A percentile compares a stretch with the other conserved stretches of the same genome.
phyloP scores from a whole-genome alignment of 2,797 vertebrate species.

The Pelobates cultripes region DNA sequence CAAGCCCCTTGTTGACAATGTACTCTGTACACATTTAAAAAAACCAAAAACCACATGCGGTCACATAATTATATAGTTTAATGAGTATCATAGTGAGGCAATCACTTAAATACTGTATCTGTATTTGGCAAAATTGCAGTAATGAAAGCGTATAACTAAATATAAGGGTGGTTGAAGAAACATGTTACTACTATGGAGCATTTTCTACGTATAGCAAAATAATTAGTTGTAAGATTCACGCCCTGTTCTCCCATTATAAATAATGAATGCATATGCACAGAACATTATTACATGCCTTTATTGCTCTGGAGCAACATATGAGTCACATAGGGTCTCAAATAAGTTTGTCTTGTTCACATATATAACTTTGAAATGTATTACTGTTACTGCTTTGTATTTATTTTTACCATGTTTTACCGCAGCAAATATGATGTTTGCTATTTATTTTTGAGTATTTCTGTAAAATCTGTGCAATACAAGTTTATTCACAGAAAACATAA shows the following conservation, averaged over 20 bases:
- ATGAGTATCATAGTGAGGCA: neutral
- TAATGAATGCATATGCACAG: conserved; percentile 26
- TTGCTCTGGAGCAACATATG: neutral
- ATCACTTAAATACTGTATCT: neutral
- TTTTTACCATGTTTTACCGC: too few relatives aligned
- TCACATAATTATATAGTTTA: neutral
- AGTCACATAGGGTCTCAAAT: neutral
- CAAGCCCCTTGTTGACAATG: neutral
- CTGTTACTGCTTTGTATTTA: too few relatives aligned
- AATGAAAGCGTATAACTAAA: neutral
- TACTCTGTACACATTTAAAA: neutral
- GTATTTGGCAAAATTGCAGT: neutral
- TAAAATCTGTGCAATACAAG: too few relatives aligned
- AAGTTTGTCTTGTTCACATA: neutral
- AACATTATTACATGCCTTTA: neutral
- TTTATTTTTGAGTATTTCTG: too few relatives aligned
- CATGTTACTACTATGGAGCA: neutral
- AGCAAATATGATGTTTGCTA: too few relatives aligned
- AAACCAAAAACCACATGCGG: neutral
- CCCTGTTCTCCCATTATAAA: conserved; percentile 37
- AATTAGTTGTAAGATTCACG: conserved; percentile 24
- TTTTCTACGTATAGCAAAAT: conserved; percentile 15
- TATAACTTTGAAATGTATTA: too few relatives aligned
- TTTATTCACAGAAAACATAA: too few relatives aligned
- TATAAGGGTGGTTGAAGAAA: conserved; percentile 13